Evolutionary conservation across 1,140 invertebrate genomes (phyloP).

Genomic region (Drosophila miranda): DNA sequence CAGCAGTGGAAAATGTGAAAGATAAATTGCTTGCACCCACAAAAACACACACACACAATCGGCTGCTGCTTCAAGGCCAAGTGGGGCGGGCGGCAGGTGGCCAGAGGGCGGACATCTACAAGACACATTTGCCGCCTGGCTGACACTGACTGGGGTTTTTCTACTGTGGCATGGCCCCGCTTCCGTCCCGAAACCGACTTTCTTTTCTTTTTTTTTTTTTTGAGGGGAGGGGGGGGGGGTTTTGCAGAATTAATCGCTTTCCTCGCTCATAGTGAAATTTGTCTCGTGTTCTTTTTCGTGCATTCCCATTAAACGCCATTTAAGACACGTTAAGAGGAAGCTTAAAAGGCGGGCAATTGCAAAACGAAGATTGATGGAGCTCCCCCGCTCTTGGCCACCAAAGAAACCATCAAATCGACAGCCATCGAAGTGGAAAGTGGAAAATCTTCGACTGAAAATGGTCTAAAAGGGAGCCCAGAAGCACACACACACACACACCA

Average conservation of each 20-base stretch:
- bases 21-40: constrained; percentile 65
- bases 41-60: constrained; percentile 41
- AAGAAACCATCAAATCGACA: constrained; percentile 20
- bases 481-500: constrained; percentile 14
- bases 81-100: neutral
- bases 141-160: constrained; percentile 27
- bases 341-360: constrained; percentile 8
- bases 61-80: constrained; percentile 25
- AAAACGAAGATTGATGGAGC: constrained; percentile 62
- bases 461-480: constrained; percentile 10
- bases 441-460: too few relatives aligned
- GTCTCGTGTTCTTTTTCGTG: constrained; percentile 47
- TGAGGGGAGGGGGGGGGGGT: too few relatives aligned
- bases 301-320: constrained; percentile 72
- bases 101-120: constrained; percentile 13
- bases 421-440: constrained; percentile 28
- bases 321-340: constrained; percentile 32
- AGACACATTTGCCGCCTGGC: constrained; percentile 43
- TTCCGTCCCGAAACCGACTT: too few relatives aligned
- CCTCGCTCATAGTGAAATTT: constrained; percentile 53
- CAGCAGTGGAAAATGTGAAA: constrained; percentile 54
- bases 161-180: constrained; percentile 1
- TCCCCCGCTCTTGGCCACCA: neutral
- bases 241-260: constrained; percentile 63
- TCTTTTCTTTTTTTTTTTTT: neutral